Base-by-base conservation (phyloP, 2,113 vertebrate species). In the Asarcornis scutulata region DNA sequence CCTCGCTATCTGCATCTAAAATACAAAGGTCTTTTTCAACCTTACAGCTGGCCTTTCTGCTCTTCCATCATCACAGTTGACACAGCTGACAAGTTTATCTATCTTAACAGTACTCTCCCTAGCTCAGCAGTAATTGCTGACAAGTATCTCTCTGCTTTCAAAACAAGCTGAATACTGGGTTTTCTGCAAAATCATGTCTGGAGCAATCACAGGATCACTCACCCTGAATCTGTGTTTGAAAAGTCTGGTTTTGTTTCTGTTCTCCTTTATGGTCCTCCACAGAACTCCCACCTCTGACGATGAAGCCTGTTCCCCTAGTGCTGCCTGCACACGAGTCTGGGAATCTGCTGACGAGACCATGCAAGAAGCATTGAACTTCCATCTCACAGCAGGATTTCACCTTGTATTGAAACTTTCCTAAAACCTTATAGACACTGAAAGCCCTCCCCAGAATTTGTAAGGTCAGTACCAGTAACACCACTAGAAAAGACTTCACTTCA, bases 61-160 rank as follows among this genome's bases (percentile, higher is more conserved):
- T 91, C 88, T 66, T 94, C 92, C 92, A 80, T 90, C 94, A 80
- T 29, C 58, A 22, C n/a, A 32, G 73, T 2, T 92, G 77, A 83
- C 91, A 91, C 34, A 73, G n/a, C 59, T 86, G 88, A 88, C 85
- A 93, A 93, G 85, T 95, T 95, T 93, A 93, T 90, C 91, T 84
- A 1, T 84, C 69, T 84, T 71, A 84, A 59, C 91, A 50, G 69
- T 46, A n/a, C 53, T 66, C 72, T 88, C 75, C 82, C 88, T 64
- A 56, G 83, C 79, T 88, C 94, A 91, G 92, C 90, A 90, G 58
- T 77, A 91, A 83, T 27, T 93, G 63, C 90, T 86, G 95, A 94
- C 79, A 22, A 88, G 71, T 44, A 86, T 50, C 89, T 77, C 64
- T 77, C 64, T 62, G 83, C 73, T 83, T 97, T 90, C 86, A 69